Evolutionary conservation across 1,140 invertebrate species (phyloP).

Genomic region (Drosophila carrolli): DNA sequence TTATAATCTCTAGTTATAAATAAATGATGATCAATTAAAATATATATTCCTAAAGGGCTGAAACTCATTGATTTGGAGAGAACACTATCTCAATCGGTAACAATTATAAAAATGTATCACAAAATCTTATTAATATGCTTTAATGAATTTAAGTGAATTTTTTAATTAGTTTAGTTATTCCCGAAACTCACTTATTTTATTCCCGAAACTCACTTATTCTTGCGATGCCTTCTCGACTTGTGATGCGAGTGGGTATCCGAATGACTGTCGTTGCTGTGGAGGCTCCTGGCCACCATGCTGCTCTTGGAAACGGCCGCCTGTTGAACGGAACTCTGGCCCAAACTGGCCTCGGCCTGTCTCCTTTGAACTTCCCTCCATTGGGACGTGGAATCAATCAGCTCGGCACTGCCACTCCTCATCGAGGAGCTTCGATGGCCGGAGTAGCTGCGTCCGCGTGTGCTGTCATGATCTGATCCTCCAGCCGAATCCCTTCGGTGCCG

Average conservation of each 20-base stretch:
- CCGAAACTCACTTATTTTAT: slow-evolving; percentile 18
- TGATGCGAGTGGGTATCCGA: slow-evolving; percentile 85
- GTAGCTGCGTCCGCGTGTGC: slow-evolving; percentile 84
- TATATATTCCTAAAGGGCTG: no score
- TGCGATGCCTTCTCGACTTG: slow-evolving; percentile 87
- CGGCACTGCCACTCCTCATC: slow-evolving; percentile 85
- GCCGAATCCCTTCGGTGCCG: slow-evolving; percentile 86
- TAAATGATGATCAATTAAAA: no score
- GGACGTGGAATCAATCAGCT: slow-evolving; percentile 93
- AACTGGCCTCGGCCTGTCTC: slow-evolving; percentile 87
- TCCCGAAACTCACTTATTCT: slow-evolving; percentile 86
- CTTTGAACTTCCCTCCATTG: slow-evolving; percentile 95
- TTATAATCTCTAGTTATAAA: no score
- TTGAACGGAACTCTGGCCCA: slow-evolving; percentile 86
- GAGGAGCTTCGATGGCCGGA: slow-evolving; percentile 84
- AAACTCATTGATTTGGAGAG: no score
- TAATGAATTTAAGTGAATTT: no score
- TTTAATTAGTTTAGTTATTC: no score
- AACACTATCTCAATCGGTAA: no score
- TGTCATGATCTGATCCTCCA: slow-evolving; percentile 86
- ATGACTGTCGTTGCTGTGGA: slow-evolving; percentile 86
- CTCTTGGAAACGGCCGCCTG: slow-evolving; percentile 88
- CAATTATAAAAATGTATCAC: no score
- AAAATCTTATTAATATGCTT: no score
- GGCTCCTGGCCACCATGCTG: slow-evolving; percentile 84